phyloP scores from a whole-genome alignment of 2,888 invertebrate species.

The Caenorhabditis wallacei region DNA sequence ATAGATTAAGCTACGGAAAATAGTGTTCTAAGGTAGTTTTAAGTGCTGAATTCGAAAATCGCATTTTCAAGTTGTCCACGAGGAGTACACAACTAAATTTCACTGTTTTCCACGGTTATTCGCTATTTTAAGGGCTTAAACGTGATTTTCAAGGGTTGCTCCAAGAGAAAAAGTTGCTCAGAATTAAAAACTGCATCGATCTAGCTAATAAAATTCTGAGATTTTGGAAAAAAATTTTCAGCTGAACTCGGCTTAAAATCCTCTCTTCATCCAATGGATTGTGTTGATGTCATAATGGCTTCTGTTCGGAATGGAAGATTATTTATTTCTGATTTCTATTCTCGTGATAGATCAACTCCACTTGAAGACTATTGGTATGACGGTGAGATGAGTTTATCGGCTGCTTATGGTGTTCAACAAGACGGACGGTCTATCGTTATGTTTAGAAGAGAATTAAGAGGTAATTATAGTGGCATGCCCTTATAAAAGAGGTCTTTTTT shows the following conservation, averaged over 20 bases:
- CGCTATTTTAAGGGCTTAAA: too few species aligned
- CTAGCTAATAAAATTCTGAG: background rate
- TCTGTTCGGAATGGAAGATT: conserved; percentile 74
- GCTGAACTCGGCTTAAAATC: conserved; percentile 77
- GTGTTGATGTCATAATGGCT: conserved; percentile 79
- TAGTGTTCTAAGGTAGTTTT: too few species aligned
- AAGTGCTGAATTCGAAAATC: too few species aligned
- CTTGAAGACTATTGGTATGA: conserved; percentile 79
- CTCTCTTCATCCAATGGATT: conserved; percentile 82
- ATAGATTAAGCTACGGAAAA: too few species aligned
- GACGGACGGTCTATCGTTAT: conserved; percentile 80
- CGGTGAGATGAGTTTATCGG: conserved; percentile 80
- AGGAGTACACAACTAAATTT: too few species aligned
- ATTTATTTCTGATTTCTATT: conserved; percentile 80
- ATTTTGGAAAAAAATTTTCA: conserved; percentile 40
- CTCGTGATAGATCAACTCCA: conserved; percentile 80
- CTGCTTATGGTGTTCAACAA: conserved; percentile 78
- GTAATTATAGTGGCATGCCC: conserved; percentile 41
- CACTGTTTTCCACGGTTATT: too few species aligned
- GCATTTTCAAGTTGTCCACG: too few species aligned
- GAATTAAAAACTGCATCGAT: too few species aligned
- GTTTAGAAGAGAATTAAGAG: conserved; percentile 78
- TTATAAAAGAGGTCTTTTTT: conserved; percentile 7
- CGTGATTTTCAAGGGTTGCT: too few species aligned
- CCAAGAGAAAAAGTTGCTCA: too few species aligned